Evolutionary conservation across 2,888 invertebrate genomes (phyloP).

Genomic region (Volucella inanis): DNA sequence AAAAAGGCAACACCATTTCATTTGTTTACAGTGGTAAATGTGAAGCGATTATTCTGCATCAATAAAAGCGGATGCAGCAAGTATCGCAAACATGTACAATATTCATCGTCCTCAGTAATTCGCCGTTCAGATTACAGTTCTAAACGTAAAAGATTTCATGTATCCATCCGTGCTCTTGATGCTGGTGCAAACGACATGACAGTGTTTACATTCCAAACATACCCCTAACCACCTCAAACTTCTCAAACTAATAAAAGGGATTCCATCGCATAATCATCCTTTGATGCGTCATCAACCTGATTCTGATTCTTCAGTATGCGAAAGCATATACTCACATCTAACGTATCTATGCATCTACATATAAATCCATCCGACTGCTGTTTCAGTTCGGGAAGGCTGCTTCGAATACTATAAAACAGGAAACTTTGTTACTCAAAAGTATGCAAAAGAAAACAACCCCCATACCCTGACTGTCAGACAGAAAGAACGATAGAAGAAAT

Average conservation of each 20-base stretch:
- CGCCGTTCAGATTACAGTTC: too few species aligned
- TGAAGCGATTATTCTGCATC: too few species aligned
- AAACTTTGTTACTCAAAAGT: conserved; percentile 59
- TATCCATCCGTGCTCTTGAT: too few species aligned
- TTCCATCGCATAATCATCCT: conserved; percentile 65
- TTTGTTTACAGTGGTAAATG: too few species aligned
- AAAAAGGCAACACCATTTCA: too few species aligned
- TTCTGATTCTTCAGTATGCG: conserved; percentile 48
- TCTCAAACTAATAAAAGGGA: conserved; percentile 58
- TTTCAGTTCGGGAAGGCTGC: conserved; percentile 2
- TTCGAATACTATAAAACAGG: conserved; percentile 58
- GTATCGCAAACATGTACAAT: too few species aligned
- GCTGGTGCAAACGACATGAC: not conserved
- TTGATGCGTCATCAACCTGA: conserved; percentile 67
- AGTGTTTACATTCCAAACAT: conserved; percentile 60
- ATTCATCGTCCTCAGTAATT: too few species aligned
- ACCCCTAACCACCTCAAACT: conserved; percentile 46
- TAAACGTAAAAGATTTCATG: too few species aligned
- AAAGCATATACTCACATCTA: not conserved
- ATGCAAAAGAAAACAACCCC: conserved; percentile 44
- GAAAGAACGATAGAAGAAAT: not conserved
- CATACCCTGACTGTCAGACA: not conserved
- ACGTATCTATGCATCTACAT: too few species aligned
- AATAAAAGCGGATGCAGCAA: too few species aligned
- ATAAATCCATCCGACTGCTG: too few species aligned